Conservation (phyloP, 2,888 invertebrate species). For the Pediacus dermestoides region DNA sequence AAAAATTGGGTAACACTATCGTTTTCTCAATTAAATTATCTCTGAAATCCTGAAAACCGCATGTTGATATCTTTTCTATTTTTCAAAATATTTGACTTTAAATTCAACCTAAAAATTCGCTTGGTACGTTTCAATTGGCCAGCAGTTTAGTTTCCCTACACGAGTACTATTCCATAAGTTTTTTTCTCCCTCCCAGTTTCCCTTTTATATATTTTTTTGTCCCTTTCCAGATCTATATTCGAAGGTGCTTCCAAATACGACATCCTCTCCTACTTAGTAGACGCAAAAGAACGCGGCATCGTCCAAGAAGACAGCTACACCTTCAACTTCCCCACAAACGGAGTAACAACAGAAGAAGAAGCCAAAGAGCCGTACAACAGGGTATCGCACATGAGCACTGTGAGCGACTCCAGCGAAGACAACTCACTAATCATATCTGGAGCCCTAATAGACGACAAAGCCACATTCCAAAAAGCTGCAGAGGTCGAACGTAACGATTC, state of each 20-base stretch:
- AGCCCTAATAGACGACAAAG: constrained; percentile 56
- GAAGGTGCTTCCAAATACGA: constrained; percentile 85
- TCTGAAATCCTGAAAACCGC: too few relatives aligned
- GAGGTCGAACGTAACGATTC: constrained; percentile 91
- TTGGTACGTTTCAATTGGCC: too few relatives aligned
- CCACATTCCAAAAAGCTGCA: constrained; percentile 58
- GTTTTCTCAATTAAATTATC: too few relatives aligned
- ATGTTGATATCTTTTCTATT: too few relatives aligned
- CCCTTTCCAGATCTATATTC: constrained; percentile 59
- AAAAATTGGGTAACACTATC: too few relatives aligned
- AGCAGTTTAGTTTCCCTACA: too few relatives aligned
- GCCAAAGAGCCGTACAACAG: constrained; percentile 64
- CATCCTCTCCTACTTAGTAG: constrained; percentile 83
- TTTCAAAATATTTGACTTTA: too few relatives aligned
- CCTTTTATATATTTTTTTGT: too few relatives aligned
- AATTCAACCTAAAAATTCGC: too few relatives aligned
- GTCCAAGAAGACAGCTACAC: constrained; percentile 69
- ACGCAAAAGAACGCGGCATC: constrained; percentile 75
- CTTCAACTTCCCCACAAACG: constrained; percentile 57
- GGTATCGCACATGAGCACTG: constrained; percentile 72
- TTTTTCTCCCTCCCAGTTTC: too few relatives aligned
- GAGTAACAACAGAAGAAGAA: constrained; percentile 50
- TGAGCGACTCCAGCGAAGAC: constrained; percentile 85
- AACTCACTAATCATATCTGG: constrained; percentile 65
- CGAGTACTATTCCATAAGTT: too few relatives aligned